Base-by-base conservation (phyloP, 2,113 vertebrate species). In the Colius striatus region DNA sequence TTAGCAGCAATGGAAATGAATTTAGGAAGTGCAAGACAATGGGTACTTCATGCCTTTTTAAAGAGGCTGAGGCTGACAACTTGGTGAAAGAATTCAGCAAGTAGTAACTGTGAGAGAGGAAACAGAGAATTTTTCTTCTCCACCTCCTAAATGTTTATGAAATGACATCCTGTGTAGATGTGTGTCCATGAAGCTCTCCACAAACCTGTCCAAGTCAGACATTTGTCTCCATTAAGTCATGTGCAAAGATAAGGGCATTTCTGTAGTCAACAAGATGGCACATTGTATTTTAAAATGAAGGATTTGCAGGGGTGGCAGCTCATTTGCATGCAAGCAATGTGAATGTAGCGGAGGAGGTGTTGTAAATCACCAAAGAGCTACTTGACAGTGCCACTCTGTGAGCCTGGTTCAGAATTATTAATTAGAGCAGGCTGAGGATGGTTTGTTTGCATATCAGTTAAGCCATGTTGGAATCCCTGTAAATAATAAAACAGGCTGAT, bases 401-500 rank as follows among this genome's bases (percentile, higher is more conserved):
- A 54, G 94, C 58, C 95, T 96, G 96, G 97, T 94, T 97, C 78
- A 86, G 97, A 97, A 98, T 98, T 97, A 98, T 97, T 98, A 98
- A 98, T 98, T 98, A 97, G 94, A 81, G 63, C 60, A 84, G 92
- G 94, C 92, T 82, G 77, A 97, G 95, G 97, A 96, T 90, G 94
- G 95, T 95, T 97, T 97, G 98, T 98, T 98, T 98, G 97, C 96
- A 81, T 96, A 97, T 97, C 94, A 60, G 96, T 96, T 97, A 94
- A 97, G 96, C 96, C 91, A 61, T 96, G 86, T 95, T 96, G 96
- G 97, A 95, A 92, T 97, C 97, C 96, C 96, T 96, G 97, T 96
- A 98, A 98, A 98, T 98, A 98, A 97, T 94, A 96, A 97, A 98
- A 97, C 97, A 97, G 97, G 75, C 93, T 91, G 97, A 97, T 98